Evolutionary conservation across 2,797 vertebrate genomes (phyloP).

Genomic region (Gouania willdenowi): DNA sequence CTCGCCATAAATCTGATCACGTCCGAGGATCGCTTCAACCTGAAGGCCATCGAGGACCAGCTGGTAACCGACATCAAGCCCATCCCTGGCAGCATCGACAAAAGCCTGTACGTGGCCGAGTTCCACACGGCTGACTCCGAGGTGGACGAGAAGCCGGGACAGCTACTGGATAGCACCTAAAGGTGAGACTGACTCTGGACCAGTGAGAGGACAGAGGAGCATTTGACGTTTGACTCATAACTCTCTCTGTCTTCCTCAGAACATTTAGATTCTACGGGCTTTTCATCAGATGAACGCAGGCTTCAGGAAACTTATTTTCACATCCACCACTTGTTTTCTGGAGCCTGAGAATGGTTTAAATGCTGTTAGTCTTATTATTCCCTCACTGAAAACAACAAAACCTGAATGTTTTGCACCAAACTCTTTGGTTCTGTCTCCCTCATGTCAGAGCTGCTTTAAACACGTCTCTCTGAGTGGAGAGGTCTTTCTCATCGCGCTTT

Average conservation of each 20-base stretch:
- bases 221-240: neutral
- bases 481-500: too few species aligned
- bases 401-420: slow-evolving; percentile 68
- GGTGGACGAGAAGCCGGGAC: slow-evolving; percentile 44
- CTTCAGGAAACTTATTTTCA: slow-evolving; percentile 50
- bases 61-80: slow-evolving; percentile 83
- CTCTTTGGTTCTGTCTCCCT: too few species aligned
- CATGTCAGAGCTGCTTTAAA: too few species aligned
- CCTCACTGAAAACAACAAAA: too few species aligned
- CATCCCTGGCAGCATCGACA: slow-evolving; percentile 80
- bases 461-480: too few species aligned
- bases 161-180: slow-evolving; percentile 55
- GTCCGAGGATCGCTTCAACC: slow-evolving; percentile 80
- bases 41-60: slow-evolving; percentile 81
- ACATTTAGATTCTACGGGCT: slow-evolving; percentile 42
- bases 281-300: slow-evolving; percentile 52
- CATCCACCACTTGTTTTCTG: slow-evolving; percentile 7
- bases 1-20: slow-evolving; percentile 83
- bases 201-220: too few species aligned
- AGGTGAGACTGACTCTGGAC: too few species aligned
- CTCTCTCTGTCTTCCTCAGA: slow-evolving; percentile 25
- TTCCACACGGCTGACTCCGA: slow-evolving; percentile 73
- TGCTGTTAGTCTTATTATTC: too few species aligned
- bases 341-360: slow-evolving; percentile 37
- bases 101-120: slow-evolving; percentile 81